Base-by-base conservation (phyloP, 1,140 invertebrate species). In the Zaprionus kolodkinae region DNA sequence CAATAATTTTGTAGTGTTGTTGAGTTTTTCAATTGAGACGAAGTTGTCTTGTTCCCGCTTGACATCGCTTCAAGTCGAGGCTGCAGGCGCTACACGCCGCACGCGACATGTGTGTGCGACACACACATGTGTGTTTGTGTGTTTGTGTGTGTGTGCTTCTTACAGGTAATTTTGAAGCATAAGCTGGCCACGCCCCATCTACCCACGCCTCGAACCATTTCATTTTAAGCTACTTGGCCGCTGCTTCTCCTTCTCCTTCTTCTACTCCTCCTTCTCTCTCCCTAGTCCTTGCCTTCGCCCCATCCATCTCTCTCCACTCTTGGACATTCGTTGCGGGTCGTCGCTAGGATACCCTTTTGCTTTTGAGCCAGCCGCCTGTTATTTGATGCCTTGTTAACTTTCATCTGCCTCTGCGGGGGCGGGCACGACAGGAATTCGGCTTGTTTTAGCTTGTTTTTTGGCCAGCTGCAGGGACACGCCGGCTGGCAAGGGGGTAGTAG, bases 381-480 rank as follows among this genome's bases (percentile, higher is more conserved):
- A 89, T 84, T 84, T 89, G 84, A 88, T 87, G 84, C 84, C 84
- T 87, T 87, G 84, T 84, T 87, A 87, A 84, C 77, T 87, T 87
- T 84, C 74, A 87, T 84, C 65, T 78, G 85, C n/a, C 40, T 45
- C 21, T 62, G 40, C 38, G 40, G 45, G 50, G 38, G 36, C 13
- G 56, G 45, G 40, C 40, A 45, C 40, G 25, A n/a, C 62, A 70
- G 78, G 64, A 78, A 88, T 88, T 84, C 67, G 54, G 68, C 83
- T 83, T 84, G 77, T 88, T 87, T 88, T 83, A 80, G 72, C 77
- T 70, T 80, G 52, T 84, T 77, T 82, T 82, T 43, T 67, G 13
- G 15, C n/a, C 13, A 55, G 52, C 21, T 11, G 11, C 4, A 25
- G 30, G 27, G 12, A n/a, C n/a, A n/a, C n/a, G n/a, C n/a, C n/a